These are phyloP conservation scores for Bovichtus variegatus DNA, from an alignment of 2,797 vertebrate species.

Conservation along the genomic window DNA sequence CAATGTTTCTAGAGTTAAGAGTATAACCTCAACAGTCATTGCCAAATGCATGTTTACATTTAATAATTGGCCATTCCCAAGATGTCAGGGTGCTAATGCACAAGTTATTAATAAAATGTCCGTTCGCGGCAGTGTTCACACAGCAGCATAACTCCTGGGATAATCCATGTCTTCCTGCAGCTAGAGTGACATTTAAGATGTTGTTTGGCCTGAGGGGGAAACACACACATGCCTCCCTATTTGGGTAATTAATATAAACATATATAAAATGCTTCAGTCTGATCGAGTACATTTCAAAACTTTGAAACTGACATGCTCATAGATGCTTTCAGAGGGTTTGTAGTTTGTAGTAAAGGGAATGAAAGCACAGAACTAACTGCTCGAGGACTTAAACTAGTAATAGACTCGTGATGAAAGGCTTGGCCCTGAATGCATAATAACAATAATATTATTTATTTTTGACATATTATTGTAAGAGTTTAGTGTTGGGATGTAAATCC, in stretches of 20 bases:
- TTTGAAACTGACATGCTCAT: background rate
- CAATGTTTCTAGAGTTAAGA: background rate
- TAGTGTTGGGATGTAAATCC: background rate
- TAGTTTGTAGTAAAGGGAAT: no score
- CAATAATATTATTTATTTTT: background rate
- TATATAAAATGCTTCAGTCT: background rate
- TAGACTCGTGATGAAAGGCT: background rate
- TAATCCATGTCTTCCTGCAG: background rate
- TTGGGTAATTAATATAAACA: background rate
- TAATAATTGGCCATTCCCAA: background rate
- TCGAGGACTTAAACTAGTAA: background rate
- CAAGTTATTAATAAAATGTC: constrained; percentile 16
- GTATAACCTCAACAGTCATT: background rate
- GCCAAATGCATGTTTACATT: background rate
- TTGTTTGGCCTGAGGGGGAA: constrained; percentile 8
- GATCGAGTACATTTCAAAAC: background rate
- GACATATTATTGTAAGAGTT: background rate
- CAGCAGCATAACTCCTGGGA: no score
- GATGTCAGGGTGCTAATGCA: background rate
- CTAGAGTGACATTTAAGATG: constrained; percentile 15
- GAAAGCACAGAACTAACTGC: background rate
- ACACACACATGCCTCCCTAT: no score
- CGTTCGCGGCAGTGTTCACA: background rate
- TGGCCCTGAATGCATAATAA: background rate
- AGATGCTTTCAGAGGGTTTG: background rate